Evolutionary conservation across 2,797 vertebrate genomes (phyloP), one percentile per base, ranked within the genome.

Genomic region (Loriculus beryllinus): DNA sequence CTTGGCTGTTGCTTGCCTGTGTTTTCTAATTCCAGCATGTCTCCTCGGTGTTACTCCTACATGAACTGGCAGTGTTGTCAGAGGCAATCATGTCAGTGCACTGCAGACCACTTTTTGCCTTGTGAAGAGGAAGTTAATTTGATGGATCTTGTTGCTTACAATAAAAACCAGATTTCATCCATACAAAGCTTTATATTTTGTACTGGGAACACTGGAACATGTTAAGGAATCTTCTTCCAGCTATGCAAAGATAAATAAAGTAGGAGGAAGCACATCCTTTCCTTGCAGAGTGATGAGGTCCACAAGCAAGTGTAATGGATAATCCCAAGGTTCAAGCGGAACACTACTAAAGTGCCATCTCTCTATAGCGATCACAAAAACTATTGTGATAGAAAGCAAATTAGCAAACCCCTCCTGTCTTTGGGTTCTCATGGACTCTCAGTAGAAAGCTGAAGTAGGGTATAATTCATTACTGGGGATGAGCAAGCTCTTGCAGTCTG

Each of bases 11-110:
- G 74, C 86, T 96, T 97, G 89, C 75, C 94, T 90, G 83, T 92
- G 45, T 85, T 94, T 96, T 95, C 94, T 96, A 96, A 97, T 96
- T 97, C 95, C 96, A 97, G 70, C 81, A 67, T 74, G 77, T 65
- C 85, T 92, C 81, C 77, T 86, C 3, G 12, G 52, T 95, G 92
- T 93, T 83, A 69, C 70, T 92, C 79, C 86, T 95, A 94, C 96
- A 90, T 77, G 92, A 97, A 95, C 94, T 96, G 97, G 90, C 92
- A 96, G 57, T 72, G 49, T 69, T 96, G 94, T 97, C 92, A 96
- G 76, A 94, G 93, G 56, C 92, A 90, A 96, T 95, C 83, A 86
- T 82, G 92, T 94, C 88, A 89, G 76, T 62, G 74, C 78, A 75
- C 33, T 78, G 79, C 76, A 96, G 84, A 95, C 92, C 88, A 95